These are phyloP conservation scores for Pelochelys cantorii DNA, from an alignment of 2,797 vertebrate species.

Conservation along the genomic window DNA sequence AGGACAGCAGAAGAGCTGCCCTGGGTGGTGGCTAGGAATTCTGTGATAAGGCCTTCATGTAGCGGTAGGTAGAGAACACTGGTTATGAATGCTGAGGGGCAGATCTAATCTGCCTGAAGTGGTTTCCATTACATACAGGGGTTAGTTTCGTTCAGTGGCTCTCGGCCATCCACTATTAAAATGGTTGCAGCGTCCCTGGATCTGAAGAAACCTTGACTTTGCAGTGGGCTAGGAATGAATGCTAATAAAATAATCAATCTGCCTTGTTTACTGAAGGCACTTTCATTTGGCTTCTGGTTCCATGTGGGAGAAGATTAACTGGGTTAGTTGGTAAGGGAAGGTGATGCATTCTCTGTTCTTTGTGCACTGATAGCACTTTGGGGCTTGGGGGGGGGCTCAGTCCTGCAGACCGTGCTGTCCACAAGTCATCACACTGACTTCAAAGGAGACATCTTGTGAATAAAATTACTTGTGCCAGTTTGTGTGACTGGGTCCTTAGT, in stretches of 20 bases:
- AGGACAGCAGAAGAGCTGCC: background rate
- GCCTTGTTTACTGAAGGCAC: background rate
- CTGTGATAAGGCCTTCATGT: background rate
- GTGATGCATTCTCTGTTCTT: conserved; percentile 19
- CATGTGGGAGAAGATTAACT: conserved; percentile 36
- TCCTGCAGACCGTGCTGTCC: background rate
- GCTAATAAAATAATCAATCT: background rate
- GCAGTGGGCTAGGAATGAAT: background rate
- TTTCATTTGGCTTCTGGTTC: background rate
- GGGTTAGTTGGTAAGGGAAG: background rate
- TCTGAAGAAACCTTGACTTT: background rate
- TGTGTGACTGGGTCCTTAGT: background rate
- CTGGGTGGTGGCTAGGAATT: fast-evolving
- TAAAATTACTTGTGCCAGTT: background rate
- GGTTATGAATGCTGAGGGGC: fast-evolving
- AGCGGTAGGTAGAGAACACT: background rate
- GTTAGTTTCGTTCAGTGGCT: too few relatives aligned
- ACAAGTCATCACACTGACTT: background rate
- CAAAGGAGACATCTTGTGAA: background rate
- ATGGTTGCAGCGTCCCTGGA: too few relatives aligned
- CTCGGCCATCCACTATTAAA: too few relatives aligned
- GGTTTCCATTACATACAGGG: too few relatives aligned
- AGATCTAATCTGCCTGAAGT: background rate
- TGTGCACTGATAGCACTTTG: background rate
- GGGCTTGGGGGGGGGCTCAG: fast-evolving